Evolutionary conservation across 2,888 invertebrate species (phyloP).

Genomic region (Thymelicus acteon): DNA sequence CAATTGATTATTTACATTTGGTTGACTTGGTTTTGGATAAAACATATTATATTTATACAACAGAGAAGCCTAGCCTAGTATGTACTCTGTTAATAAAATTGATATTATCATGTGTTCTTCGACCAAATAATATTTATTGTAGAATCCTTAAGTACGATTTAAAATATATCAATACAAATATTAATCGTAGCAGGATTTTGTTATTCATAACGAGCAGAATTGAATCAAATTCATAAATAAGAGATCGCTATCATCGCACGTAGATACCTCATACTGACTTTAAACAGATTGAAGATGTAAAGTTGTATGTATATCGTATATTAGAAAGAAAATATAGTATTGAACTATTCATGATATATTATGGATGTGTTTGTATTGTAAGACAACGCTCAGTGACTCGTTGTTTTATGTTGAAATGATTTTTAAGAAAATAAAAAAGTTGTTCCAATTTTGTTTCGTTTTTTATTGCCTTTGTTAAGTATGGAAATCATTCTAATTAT

Average conservation of each 20-base stretch:
- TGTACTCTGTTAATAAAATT: neutral
- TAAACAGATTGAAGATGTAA: constrained; percentile 22
- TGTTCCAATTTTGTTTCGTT: constrained; percentile 55
- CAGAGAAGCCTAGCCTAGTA: too few relatives aligned
- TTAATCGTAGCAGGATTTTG: constrained; percentile 1
- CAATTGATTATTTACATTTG: too few relatives aligned
- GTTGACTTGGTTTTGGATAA: too few relatives aligned
- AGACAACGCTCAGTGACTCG: constrained; percentile 47
- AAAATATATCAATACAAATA: neutral
- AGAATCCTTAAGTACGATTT: constrained; percentile 6
- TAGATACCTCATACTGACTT: constrained; percentile 37
- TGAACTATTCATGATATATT: constrained; percentile 19
- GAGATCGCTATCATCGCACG: constrained; percentile 26
- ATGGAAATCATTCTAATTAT: neutral
- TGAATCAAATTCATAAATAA: constrained; percentile 15
- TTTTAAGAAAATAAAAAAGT: constrained; percentile 68
- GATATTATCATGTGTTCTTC: constrained; percentile 17
- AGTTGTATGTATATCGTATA: constrained; percentile 22
- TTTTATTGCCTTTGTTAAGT: neutral
- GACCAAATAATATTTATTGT: constrained; percentile 29
- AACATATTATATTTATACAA: too few relatives aligned
- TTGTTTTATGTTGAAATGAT: constrained; percentile 70
- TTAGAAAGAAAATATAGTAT: constrained; percentile 32
- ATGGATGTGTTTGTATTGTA: constrained; percentile 25
- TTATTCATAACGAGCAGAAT: neutral